Evolutionary conservation across 2,888 invertebrate genomes (phyloP), one percentile per base, ranked within the genome.

Genomic region (Amorpha juglandis): DNA sequence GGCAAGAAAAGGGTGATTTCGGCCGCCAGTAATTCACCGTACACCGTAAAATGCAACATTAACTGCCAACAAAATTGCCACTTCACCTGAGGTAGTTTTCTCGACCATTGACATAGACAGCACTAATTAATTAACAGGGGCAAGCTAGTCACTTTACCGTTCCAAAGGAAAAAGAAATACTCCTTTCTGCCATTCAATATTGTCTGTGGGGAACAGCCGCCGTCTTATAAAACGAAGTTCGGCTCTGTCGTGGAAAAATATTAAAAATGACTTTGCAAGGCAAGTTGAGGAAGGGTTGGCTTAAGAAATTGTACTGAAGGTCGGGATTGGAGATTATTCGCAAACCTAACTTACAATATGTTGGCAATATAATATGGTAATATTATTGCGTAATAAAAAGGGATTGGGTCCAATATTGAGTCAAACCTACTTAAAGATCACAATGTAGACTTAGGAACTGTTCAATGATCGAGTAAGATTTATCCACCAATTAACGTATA

Each of bases 331-430:
- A 64, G 65, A 62, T 67, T 63, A 64, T 62, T 67, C 53, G 52
- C 53, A 62, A 50, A 64, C 64, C 62, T 63, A 67, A 62, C 64
- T 67, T 67, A 19, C 42, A 58, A 58, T 58, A 58, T 58, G 55
- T 51, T 58, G 38, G 58, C 45, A 58, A 19, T 50, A 16, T n/a
- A n/a, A n/a, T 63, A 66, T 63, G 63, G 48, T 21, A 63, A 55
- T 45, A 63, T 16, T 63, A 48, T 42, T 45, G 14, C 55, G 58
- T 42, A 16, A 42, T 48, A 45, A 58, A 58, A 58, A 16, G 58
- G 58, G 42, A 42, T 42, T 58, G 58, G 38, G 11, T 16, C 38
- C 42, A 58, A 58, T 38, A 19, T 58, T 58, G 19, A 42, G 19
- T 42, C 42, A 42, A 58, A 58, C 19, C 16, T 58, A 58, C 19